phyloP scores from a whole-genome alignment of 2,888 invertebrate genomes.

The Tenthredo mesomela region DNA sequence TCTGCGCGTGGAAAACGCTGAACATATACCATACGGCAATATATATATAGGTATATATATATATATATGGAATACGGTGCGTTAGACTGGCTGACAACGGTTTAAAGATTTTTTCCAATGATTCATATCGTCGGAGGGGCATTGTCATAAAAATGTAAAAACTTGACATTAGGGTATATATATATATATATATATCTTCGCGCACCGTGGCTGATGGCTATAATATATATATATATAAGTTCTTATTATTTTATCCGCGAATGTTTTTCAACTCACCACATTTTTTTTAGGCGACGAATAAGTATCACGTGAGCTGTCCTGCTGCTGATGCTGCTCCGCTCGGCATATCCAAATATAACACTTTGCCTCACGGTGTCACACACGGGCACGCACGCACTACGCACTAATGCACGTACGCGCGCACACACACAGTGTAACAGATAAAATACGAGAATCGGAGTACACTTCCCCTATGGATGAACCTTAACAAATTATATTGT shows the following conservation, averaged over 20 bases:
- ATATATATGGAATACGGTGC: background rate
- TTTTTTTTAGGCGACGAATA: constrained; percentile 33
- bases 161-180: background rate
- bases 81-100: background rate
- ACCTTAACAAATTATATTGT: background rate
- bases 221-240: too few relatives aligned
- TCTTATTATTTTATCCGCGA: background rate
- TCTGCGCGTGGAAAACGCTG: background rate
- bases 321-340: constrained; percentile 34
- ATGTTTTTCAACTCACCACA: constrained; percentile 36
- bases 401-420: constrained; percentile 2
- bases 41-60: background rate
- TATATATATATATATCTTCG: too few relatives aligned
- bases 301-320: constrained; percentile 41
- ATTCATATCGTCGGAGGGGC: background rate
- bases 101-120: background rate
- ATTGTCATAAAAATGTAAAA: background rate
- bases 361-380: constrained; percentile 19
- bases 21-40: background rate
- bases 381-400: constrained; percentile 29
- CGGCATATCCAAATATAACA: constrained; percentile 50
- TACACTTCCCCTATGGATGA: background rate
- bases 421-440: constrained; percentile 22
- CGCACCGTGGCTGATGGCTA: background rate
- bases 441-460: background rate